A percentile compares a stretch with the other conserved stretches of the same genome.
phyloP scores from a whole-genome alignment of 2,888 invertebrate genomes.

The Drosophila algonquin region DNA sequence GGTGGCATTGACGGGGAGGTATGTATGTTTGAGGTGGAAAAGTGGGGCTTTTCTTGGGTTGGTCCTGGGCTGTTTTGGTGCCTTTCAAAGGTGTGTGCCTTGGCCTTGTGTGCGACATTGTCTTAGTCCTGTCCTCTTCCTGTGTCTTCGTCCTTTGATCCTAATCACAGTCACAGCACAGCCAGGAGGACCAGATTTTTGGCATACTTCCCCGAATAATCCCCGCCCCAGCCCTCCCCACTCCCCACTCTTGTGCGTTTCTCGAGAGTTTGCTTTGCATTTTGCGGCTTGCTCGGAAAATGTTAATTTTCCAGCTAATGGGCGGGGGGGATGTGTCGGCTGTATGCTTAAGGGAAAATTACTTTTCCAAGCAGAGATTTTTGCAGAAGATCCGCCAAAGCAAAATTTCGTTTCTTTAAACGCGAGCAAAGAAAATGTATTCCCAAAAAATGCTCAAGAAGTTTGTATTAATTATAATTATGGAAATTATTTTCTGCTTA shows the following conservation, averaged over 20 bases:
- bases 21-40: conserved; percentile 27
- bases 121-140: conserved; percentile 26
- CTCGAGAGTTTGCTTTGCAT: conserved; percentile 20
- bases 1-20: not conserved
- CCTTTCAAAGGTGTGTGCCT: not conserved
- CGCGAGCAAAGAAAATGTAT: not conserved
- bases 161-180: conserved; percentile 57
- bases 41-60: not conserved
- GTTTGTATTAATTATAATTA: not conserved
- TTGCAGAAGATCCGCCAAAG: not conserved
- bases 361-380: conserved; percentile 26
- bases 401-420: not conserved
- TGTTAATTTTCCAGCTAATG: conserved; percentile 74
- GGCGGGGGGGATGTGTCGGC: conserved; percentile 37
- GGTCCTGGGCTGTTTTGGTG: not conserved
- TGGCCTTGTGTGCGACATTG: conserved; percentile 16
- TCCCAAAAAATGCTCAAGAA: not conserved
- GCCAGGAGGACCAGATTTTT: conserved; percentile 46
- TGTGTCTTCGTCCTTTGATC: conserved; percentile 59
- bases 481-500: not conserved
- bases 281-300: conserved; percentile 67
- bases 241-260: not conserved
- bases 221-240: conserved; percentile 5
- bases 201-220: conserved; percentile 36
- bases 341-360: conserved; percentile 26